Evolutionary conservation across 2,797 vertebrate genomes (phyloP).

Genomic region (Poliocrania exsul): DNA sequence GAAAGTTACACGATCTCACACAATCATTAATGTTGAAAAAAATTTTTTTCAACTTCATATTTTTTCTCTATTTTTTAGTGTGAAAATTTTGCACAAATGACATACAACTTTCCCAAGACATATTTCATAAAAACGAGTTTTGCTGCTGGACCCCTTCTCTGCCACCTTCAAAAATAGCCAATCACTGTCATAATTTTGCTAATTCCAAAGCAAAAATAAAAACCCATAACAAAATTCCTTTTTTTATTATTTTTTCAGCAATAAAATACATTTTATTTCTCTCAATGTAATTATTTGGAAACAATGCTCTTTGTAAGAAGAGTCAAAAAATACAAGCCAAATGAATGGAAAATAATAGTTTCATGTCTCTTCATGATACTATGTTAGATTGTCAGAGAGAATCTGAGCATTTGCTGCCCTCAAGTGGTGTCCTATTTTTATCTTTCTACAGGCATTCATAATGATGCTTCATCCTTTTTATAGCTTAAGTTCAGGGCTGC

Average conservation of each 20-base stretch:
- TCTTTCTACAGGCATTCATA: background rate
- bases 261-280: background rate
- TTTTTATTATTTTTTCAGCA: background rate
- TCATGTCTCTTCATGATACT: background rate
- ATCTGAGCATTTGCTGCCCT: slow-evolving; percentile 69
- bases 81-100: background rate
- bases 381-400: background rate
- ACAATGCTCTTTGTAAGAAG: background rate
- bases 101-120: background rate
- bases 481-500: background rate
- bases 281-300: background rate
- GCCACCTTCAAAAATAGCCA: background rate
- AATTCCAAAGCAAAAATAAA: background rate
- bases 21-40: background rate
- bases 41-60: background rate
- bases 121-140: background rate
- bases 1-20: background rate
- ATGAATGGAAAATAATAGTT: background rate
- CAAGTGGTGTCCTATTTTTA: slow-evolving; percentile 31
- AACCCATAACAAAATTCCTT: background rate
- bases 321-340: background rate
- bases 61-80: background rate
- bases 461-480: background rate
- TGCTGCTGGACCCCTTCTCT: background rate
- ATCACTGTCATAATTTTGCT: background rate